Conservation (phyloP, 2,797 vertebrate species). For the Poeciliopsis paucimaculata region DNA sequence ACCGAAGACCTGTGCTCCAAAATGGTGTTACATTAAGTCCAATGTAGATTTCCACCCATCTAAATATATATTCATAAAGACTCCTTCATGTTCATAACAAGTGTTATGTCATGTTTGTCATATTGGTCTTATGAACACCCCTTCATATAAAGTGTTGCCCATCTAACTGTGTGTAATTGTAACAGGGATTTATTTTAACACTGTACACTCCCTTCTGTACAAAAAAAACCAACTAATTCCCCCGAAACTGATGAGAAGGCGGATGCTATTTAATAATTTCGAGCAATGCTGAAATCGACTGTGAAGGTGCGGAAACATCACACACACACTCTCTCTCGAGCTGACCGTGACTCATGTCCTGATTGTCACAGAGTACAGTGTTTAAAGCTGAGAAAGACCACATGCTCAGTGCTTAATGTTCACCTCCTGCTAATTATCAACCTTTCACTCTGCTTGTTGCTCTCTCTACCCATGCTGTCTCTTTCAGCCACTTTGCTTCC, state of each 20-base stretch:
- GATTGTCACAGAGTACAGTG: constrained; percentile 18
- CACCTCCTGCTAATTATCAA: constrained; percentile 52
- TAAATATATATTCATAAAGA: too few species aligned
- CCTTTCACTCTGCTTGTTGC: constrained; percentile 49
- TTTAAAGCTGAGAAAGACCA: constrained; percentile 37
- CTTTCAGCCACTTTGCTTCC: constrained; percentile 41
- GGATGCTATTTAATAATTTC: too few species aligned
- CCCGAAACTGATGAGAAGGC: too few species aligned
- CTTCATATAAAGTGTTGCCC: too few species aligned
- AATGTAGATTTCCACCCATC: neutral
- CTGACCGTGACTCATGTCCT: constrained; percentile 26
- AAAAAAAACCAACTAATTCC: too few species aligned
- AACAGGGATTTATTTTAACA: too few species aligned
- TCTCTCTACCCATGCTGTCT: constrained; percentile 31
- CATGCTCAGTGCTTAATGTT: constrained; percentile 38
- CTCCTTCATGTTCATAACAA: too few species aligned
- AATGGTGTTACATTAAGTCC: neutral
- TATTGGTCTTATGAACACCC: too few species aligned
- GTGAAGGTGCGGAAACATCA: constrained; percentile 3
- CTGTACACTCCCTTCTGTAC: too few species aligned
- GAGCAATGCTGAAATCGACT: too few species aligned
- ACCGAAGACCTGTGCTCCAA: neutral
- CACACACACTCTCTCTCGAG: neutral
- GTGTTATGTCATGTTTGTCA: too few species aligned
- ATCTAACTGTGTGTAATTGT: too few species aligned